Percentiles rank a stretch among this genome's conserved stretches.
Conservation (phyloP, 1,140 invertebrate genomes). For the Galendromus occidentalis region DNA sequence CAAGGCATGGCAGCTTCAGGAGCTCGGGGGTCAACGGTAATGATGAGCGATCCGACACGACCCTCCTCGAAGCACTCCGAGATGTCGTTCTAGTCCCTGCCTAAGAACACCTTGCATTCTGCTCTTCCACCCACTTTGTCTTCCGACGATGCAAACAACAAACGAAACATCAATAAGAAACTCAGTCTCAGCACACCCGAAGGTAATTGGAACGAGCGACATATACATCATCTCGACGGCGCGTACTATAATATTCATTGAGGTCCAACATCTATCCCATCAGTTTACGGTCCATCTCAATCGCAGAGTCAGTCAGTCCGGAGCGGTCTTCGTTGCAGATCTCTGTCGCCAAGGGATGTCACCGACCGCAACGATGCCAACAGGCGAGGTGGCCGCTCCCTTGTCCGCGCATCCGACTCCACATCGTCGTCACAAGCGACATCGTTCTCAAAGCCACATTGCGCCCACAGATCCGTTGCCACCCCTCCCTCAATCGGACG, state of each 20-base stretch:
- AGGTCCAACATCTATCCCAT: not conserved
- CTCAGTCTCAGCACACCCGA: constrained; percentile 11
- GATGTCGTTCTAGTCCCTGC: constrained; percentile 11
- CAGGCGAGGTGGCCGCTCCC: too few species aligned
- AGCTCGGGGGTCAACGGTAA: not conserved
- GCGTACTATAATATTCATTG: not conserved
- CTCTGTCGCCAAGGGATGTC: too few species aligned
- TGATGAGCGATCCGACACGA: constrained; percentile 8
- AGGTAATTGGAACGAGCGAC: too few species aligned
- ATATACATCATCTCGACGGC: not conserved
- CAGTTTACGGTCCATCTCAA: not conserved
- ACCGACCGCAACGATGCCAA: too few species aligned
- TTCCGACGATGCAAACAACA: not conserved
- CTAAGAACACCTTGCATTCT: constrained; percentile 11
- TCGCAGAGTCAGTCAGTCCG: too few species aligned
- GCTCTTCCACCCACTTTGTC: constrained; percentile 10
- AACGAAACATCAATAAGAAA: constrained; percentile 1
- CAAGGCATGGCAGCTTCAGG: not conserved
- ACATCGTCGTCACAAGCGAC: not conserved
- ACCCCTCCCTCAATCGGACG: not conserved
- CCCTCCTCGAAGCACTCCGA: constrained; percentile 11
- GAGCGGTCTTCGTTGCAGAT: too few species aligned
- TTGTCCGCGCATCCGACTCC: not conserved
- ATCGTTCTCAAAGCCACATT: not conserved
- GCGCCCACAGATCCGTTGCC: constrained; percentile 7